Base-by-base conservation (phyloP, 2,797 vertebrate species). In the Sebastes minor region DNA sequence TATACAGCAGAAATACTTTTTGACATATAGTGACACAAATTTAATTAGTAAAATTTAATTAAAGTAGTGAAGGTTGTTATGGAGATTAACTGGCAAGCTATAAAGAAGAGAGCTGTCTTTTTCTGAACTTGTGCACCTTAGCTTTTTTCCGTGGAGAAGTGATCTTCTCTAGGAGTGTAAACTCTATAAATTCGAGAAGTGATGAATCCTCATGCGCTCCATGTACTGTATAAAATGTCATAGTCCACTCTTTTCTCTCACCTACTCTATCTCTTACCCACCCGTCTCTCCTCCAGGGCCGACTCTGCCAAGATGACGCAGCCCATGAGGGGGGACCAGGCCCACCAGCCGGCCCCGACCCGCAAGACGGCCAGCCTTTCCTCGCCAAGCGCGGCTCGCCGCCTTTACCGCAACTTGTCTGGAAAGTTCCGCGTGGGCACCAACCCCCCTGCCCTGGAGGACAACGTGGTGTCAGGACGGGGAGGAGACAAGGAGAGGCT, bases 371-470 rank as follows among this genome's bases (percentile, higher is more conserved):
- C 96, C 0, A 96, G 96, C 83, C 93, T 97, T 25, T 97, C 97
- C 28, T 97, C 97, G 0, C 97, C 97, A 0, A 98, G 96, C 0
- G 97, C 97, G 0, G 97, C 97, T 53, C 97, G 98, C 75, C 96
- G 97, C 69, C 96, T 98, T 6, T 98, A 98, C 94, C 95, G 97
- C 80, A 98, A 98, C 95, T 96, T 98, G 80, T 98, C 97, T 1
- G 97, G 97, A 89, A 98, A 98, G 89, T 98, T 98, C 94, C 96
- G 97, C 0, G 96, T 96, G 71, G 96, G 96, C 88, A 96, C 96
- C 78, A 94, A 94, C 88, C 87, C 90, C 88, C 94, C 96, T 0
- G 94, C 95, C 63, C 93, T 96, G 4, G 97, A 97, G 0, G 96
- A 98, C 92, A 90, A 94, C 65, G 91, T 95, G 86, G 93, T 96